Evolutionary conservation across 1,140 invertebrate species (phyloP).

Genomic region (Thalassaphorura encarpata): DNA sequence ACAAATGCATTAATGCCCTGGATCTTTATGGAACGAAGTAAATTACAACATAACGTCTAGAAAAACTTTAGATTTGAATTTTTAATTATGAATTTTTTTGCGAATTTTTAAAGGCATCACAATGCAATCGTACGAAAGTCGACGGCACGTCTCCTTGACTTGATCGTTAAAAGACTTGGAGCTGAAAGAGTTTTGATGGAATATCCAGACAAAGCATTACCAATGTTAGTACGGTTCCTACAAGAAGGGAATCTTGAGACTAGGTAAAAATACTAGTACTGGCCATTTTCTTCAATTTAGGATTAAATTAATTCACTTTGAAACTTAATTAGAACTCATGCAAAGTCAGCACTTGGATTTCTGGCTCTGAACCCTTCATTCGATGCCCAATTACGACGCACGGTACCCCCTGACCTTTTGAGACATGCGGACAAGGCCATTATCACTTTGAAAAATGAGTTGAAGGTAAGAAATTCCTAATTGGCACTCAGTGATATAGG

Average conservation of each 20-base stretch:
- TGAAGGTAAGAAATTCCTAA: too few relatives aligned
- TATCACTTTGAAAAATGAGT: conserved; percentile 4
- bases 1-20: conserved; percentile 48
- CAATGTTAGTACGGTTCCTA: conserved; percentile 66
- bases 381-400: not conserved
- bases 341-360: not conserved
- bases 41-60: conserved; percentile 31
- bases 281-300: not conserved
- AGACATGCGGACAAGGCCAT: not conserved
- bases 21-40: conserved; percentile 53
- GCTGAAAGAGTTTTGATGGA: conserved; percentile 57
- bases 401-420: not conserved
- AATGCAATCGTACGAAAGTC: conserved; percentile 72
- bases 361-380: not conserved
- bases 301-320: not conserved
- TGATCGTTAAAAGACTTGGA: conserved; percentile 57
- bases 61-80: not conserved
- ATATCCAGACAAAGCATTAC: conserved; percentile 64
- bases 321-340: not conserved
- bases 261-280: conserved; percentile 43
- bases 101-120: conserved; percentile 54
- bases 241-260: conserved; percentile 78
- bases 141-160: conserved; percentile 58
- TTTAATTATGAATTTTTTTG: not conserved
- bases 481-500: too few relatives aligned